A percentile compares a stretch with the other conserved stretches of the same genome.
Conservation (phyloP, 2,888 invertebrate species). For the Escarpia spicata region DNA sequence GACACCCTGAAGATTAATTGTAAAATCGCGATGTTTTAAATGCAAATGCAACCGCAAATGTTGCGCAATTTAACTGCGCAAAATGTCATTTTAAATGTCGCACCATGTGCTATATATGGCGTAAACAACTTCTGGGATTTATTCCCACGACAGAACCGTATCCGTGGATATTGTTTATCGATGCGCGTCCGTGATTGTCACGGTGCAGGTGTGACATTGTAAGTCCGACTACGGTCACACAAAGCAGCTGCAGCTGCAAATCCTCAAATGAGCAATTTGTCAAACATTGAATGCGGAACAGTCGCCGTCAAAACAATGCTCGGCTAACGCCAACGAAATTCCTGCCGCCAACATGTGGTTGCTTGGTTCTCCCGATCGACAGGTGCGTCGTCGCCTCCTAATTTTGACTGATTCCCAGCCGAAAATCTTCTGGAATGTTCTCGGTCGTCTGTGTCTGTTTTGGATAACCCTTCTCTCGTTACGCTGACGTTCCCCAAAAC, state of each 20-base stretch:
- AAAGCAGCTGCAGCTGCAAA: not conserved
- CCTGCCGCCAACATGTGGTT: not conserved
- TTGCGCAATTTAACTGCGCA: not conserved
- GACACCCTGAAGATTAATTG: not conserved
- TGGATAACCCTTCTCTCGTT: too few species aligned
- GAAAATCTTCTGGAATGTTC: not conserved
- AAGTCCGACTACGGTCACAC: not conserved
- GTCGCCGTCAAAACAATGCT: not conserved
- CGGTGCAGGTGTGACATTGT: slow-evolving; percentile 3
- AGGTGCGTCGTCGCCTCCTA: not conserved
- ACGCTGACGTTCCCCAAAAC: not conserved
- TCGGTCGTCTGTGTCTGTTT: not conserved
- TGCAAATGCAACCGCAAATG: not conserved
- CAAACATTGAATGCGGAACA: slow-evolving; percentile 3
- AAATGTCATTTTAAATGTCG: not conserved
- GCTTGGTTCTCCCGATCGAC: not conserved
- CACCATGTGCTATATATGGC: not conserved
- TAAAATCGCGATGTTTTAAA: not conserved
- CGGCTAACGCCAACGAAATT: not conserved
- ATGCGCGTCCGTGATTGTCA: not conserved
- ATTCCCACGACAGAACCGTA: not conserved
- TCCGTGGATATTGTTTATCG: slow-evolving; percentile 16
- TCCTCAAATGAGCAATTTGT: slow-evolving; percentile 13
- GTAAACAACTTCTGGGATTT: slow-evolving; percentile 9
- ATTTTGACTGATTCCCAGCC: not conserved